Evolutionary conservation across 1,140 invertebrate species (phyloP).

Genomic region (Hyles vespertilio): DNA sequence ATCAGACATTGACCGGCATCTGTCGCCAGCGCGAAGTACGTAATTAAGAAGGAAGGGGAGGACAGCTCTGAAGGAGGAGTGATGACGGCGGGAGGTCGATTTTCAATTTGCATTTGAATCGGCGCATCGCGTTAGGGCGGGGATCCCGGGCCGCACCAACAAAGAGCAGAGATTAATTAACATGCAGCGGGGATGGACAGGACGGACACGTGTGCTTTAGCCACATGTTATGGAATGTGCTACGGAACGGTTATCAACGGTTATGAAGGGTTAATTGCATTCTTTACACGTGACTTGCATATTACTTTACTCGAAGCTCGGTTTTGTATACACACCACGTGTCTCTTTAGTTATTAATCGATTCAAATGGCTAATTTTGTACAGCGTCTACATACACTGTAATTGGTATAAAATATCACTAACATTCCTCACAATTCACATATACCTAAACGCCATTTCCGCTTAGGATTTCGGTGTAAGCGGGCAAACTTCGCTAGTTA

Average conservation of each 20-base stretch:
- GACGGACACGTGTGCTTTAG: too few relatives aligned
- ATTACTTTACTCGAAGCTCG: too few relatives aligned
- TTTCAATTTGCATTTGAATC: constrained; percentile 42
- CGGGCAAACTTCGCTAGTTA: constrained; percentile 20
- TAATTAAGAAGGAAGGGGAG: constrained; percentile 28
- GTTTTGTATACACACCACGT: too few relatives aligned
- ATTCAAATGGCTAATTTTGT: too few relatives aligned
- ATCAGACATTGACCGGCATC: constrained; percentile 19
- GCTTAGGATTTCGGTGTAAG: constrained; percentile 17
- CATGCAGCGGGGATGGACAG: constrained; percentile 21
- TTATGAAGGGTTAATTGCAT: too few relatives aligned
- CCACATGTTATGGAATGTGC: too few relatives aligned
- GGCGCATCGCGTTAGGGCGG: constrained; percentile 15
- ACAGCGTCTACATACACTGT: too few relatives aligned
- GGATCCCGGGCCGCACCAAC: constrained; percentile 17
- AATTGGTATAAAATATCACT: too few relatives aligned
- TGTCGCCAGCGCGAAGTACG: constrained; percentile 21
- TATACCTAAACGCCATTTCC: constrained; percentile 7
- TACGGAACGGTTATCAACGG: too few relatives aligned
- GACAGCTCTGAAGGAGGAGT: constrained; percentile 16
- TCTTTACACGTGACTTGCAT: too few relatives aligned
- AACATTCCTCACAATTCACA: too few relatives aligned
- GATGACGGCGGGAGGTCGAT: constrained; percentile 28
- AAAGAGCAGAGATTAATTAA: constrained; percentile 33
- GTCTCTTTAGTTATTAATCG: too few relatives aligned